A percentile compares a stretch with the other conserved stretches of the same genome.
phyloP scores from a whole-genome alignment of 2,797 vertebrate species.

The Neosilurus hyrtlii region DNA sequence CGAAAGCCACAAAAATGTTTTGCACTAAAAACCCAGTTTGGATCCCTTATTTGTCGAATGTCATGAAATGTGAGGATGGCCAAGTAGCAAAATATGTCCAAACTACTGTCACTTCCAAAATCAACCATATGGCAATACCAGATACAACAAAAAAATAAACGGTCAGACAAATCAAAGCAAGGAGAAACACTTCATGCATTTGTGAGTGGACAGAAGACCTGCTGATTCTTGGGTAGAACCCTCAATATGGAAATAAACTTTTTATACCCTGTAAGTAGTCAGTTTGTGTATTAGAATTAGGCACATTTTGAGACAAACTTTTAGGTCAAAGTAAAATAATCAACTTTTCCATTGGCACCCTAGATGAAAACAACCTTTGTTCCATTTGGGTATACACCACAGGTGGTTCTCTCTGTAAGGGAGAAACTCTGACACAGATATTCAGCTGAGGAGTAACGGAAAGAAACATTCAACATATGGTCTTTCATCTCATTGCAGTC shows the following conservation, averaged over 20 bases:
- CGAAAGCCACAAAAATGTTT: slow-evolving; percentile 34
- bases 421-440: neutral
- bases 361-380: slow-evolving; percentile 17
- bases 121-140: slow-evolving; percentile 17
- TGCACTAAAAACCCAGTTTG: slow-evolving; percentile 12
- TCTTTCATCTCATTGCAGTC: slow-evolving; percentile 7
- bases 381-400: slow-evolving; percentile 8
- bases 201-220: neutral
- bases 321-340: slow-evolving; percentile 15
- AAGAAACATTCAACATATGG: slow-evolving; percentile 5
- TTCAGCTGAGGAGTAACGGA: slow-evolving; percentile 2
- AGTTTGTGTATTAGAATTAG: neutral
- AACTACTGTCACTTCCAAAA: neutral
- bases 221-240: neutral
- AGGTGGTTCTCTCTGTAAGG: neutral
- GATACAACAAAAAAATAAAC: neutral
- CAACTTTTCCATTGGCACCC: neutral
- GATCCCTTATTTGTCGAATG: neutral
- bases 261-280: neutral
- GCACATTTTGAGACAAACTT: neutral
- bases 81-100: slow-evolving; percentile 16
- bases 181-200: neutral
- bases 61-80: neutral
- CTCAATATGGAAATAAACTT: neutral
- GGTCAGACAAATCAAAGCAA: neutral